phyloP scores from a whole-genome alignment of 1,140 invertebrate genomes.

The Drosophila sturtevanti region DNA sequence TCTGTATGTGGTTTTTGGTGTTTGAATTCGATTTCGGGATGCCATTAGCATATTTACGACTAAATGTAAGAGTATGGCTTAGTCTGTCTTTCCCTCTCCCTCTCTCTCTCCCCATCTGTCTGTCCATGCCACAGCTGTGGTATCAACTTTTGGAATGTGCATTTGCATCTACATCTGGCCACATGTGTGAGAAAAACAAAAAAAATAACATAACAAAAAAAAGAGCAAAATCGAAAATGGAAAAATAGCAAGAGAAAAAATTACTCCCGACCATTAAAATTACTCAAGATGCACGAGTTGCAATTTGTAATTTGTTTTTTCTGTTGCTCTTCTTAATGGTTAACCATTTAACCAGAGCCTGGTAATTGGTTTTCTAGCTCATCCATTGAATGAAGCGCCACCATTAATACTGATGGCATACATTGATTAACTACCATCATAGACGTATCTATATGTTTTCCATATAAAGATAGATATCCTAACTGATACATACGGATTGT shows the following conservation, averaged over 20 bases:
- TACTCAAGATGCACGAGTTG: constrained; percentile 8
- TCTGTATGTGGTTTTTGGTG: constrained; percentile 38
- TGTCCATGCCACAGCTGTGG: constrained; percentile 28
- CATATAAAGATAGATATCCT: no score
- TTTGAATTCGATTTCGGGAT: constrained; percentile 37
- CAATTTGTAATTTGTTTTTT: constrained; percentile 43
- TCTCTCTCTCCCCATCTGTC: constrained; percentile 11
- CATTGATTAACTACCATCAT: not conserved
- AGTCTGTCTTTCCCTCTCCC: constrained; percentile 35
- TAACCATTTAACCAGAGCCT: constrained; percentile 38
- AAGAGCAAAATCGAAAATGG: not conserved
- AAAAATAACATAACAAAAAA: not conserved
- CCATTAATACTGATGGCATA: not conserved
- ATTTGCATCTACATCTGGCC: constrained; percentile 51
- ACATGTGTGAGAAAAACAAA: constrained; percentile 27
- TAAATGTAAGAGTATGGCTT: constrained; percentile 20
- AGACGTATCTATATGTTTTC: no score
- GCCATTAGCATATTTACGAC: constrained; percentile 25
- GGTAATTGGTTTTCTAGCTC: constrained; percentile 31
- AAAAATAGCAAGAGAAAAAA: not conserved
- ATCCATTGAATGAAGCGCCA: not conserved
- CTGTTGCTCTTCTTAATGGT: constrained; percentile 23
- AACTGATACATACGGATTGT: no score
- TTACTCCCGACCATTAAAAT: constrained; percentile 9
- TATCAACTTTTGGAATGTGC: constrained; percentile 43